Base-by-base conservation (phyloP, 2,888 invertebrate species). In the Mechanitis mazaeus region DNA sequence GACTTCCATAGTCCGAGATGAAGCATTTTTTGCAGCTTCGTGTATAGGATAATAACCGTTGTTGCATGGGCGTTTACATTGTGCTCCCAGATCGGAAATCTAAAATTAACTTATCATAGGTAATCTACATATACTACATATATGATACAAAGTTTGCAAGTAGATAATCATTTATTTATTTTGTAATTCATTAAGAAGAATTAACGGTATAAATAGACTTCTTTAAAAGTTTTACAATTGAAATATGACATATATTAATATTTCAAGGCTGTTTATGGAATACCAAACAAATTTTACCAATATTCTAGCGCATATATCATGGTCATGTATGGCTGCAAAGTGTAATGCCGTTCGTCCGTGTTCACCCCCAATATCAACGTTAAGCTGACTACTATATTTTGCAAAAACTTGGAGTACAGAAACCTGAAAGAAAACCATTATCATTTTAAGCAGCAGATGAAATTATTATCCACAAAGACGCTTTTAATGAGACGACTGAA, bases 1-100 rank as follows among this genome's bases (percentile, higher is more conserved):
- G 2, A 95, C 94, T 77, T 96, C 95, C 92, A 97, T 93, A 9
- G 96, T 95, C 73, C 94, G 92, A 0, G 96, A 95, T 4, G 96
- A 95, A 11, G 96, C 96, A 86, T 96, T 96, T 78, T 96, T 96
- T 3, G 97, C 96, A 1, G 97, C 97, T 75, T 96, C 94, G 81
- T 97, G 97, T 68, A 97, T 96, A 0, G 97, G 96, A 79, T 96
- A 96, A 83, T 95, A 96, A 11, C 97, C 97, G 88, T 96, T 95
- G 85, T 95, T 94, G 84, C 96, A 96, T 2, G 95, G 93, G 66
- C 91, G 92, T 74, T 95, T 94, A 58, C 95, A 94, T 75, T 93
- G 93, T 47, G 95, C 95, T 64, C 94, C 95, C 71, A 95, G 92
- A 71, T 95, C 94, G 53, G 93, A 93, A 70, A 97, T 94, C 97